Evolutionary conservation across 2,888 invertebrate genomes (phyloP), one percentile per base, ranked within the genome.

Genomic region (Hypena proboscidalis): DNA sequence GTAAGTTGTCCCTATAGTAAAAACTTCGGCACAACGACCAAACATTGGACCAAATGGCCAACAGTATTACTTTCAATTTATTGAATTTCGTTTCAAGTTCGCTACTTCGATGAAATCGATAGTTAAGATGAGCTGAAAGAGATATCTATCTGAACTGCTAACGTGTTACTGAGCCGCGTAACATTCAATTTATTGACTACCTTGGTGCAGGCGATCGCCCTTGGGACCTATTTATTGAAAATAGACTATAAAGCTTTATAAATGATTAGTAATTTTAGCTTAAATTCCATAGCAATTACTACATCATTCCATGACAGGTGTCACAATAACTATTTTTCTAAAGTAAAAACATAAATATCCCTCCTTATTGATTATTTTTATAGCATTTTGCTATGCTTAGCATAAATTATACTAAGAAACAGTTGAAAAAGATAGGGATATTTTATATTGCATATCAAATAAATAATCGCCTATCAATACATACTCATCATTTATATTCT

Each of bases 1-100:
- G 26, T 27, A 7, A n/a, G n/a, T 14, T 32, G 25, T 29, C 34
- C 25, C 13, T 8, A 17, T 33, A 15, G 2, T 21, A 11, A 21
- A 33, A 41, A 29, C 31, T 39, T 30, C 5, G 13, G 21, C 25
- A 25, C 30, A 45, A 54, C 31, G 13, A 10, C n/a, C 9, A 3
- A 49, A 42, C 23, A 48, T 58, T 17, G 17, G 3, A 19, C 19
- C 15, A 19, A 34, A 27, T 14, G 13, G 13, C 8, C 9, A 42
- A 54, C 21, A 17, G 20, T 26, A 32, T 40, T 23, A 38, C 35
- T 46, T 45, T 40, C 13, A 25, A 19, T 13, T 38, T 22, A 42
- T 42, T 39, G 33, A 25, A 42, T 25, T 25, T 34, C 26, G 27
- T 38, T 43, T 25, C 1, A 5, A 11, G 17, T 19, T 29, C 8